These are phyloP conservation scores for Panagrolaimus sp. DNA, from an alignment of 1,140 invertebrate genomes.

Conservation along the genomic window DNA sequence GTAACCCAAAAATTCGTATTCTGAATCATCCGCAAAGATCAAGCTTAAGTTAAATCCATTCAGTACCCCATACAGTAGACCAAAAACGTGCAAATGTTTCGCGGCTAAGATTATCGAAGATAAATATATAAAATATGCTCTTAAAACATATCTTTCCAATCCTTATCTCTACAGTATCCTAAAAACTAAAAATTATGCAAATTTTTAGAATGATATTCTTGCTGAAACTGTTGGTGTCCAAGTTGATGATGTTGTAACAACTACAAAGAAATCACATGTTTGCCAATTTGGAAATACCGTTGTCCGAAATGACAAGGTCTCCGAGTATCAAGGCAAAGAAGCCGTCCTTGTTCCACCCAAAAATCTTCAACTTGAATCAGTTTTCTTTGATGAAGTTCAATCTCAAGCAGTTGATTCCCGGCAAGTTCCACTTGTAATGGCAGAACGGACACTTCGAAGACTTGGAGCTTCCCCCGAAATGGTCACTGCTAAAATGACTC, in stretches of 20 bases:
- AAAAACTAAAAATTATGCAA: too few relatives aligned
- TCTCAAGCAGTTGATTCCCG: background rate
- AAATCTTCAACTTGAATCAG: background rate
- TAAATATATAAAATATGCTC: too few relatives aligned
- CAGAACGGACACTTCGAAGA: background rate
- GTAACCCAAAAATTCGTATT: too few relatives aligned
- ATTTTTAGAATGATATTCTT: too few relatives aligned
- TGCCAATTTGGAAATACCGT: background rate
- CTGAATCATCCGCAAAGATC: too few relatives aligned
- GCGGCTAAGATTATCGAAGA: too few relatives aligned
- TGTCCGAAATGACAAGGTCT: background rate
- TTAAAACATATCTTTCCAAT: too few relatives aligned
- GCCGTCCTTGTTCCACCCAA: background rate
- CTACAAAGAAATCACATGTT: background rate
- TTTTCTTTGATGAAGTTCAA: background rate
- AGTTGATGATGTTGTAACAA: background rate
- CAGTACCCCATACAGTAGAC: too few relatives aligned
- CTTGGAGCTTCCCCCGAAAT: background rate
- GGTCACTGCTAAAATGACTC: background rate
- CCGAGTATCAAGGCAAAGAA: background rate
- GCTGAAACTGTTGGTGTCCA: background rate
- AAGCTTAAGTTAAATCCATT: too few relatives aligned
- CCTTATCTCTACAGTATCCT: too few relatives aligned
- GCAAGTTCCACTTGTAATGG: background rate
- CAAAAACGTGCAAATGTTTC: too few relatives aligned